A percentile compares a stretch with the other conserved stretches of the same genome.
Evolutionary conservation across 2,113 vertebrate species (phyloP).

Genomic region (Grallaria varia): DNA sequence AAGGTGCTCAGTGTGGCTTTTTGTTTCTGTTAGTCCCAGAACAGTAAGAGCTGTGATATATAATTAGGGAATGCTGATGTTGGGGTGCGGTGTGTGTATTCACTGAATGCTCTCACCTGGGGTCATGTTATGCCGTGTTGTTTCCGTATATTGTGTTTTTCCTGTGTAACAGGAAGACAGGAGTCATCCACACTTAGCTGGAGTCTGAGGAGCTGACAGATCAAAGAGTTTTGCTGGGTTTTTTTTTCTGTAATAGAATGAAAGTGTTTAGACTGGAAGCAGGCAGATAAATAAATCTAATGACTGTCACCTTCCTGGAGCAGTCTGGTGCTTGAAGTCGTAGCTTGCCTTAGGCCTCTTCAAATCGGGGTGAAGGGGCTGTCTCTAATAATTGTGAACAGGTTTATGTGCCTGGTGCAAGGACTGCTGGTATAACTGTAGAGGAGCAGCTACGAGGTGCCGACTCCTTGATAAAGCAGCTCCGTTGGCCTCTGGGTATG

Average conservation of each 20-base stretch:
- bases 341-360: fast-evolving
- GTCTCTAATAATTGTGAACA: not conserved
- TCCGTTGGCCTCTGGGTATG: not conserved
- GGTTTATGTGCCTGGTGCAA: not conserved
- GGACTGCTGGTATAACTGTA: not conserved
- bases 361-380: fast-evolving
- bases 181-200: not conserved
- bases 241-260: not conserved
- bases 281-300: not conserved
- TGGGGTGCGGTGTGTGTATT: not conserved
- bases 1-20: not conserved
- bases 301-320: not conserved
- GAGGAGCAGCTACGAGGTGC: not conserved
- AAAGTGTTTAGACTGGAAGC: not conserved
- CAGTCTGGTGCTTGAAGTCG: not conserved
- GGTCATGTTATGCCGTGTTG: not conserved
- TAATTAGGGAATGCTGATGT: not conserved
- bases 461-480: not conserved
- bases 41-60: not conserved
- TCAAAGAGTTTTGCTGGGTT: not conserved
- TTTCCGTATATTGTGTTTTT: not conserved
- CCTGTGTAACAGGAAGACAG: not conserved
- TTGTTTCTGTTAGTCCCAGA: not conserved
- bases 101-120: not conserved
- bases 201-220: not conserved